phyloP scores from a whole-genome alignment of 2,797 vertebrate genomes.

The Melanotaenia pygmaea region DNA sequence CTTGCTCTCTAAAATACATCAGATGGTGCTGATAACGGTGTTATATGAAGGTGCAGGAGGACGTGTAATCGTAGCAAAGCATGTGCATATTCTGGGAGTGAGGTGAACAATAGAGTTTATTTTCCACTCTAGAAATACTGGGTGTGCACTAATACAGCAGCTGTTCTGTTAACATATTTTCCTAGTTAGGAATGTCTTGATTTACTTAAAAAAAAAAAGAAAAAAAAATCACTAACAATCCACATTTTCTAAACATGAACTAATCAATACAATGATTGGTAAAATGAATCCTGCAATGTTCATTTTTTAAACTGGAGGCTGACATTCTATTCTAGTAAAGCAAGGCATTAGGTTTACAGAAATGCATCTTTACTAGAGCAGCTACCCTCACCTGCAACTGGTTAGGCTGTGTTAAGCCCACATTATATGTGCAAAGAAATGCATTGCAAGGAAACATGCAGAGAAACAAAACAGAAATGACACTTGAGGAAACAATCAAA shows the following conservation, averaged over 20 bases:
- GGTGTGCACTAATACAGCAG: conserved; percentile 94
- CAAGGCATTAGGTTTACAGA: conserved; percentile 89
- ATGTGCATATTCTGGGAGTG: conserved; percentile 81
- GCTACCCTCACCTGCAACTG: conserved; percentile 96
- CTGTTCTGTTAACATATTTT: conserved; percentile 87
- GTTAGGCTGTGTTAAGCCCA: conserved; percentile 88
- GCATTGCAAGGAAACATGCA: conserved; percentile 99
- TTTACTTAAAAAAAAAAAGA: conserved; percentile 78
- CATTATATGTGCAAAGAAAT: conserved; percentile 99
- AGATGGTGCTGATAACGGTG: conserved; percentile 70
- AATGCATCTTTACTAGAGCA: conserved; percentile 96
- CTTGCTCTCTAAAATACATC: conserved; percentile 84
- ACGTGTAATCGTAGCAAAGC: conserved; percentile 68
- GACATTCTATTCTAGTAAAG: conserved; percentile 93
- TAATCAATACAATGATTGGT: conserved; percentile 93
- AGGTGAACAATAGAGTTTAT: conserved; percentile 85
- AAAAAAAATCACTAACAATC: conserved; percentile 85
- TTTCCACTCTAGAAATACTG: conserved; percentile 88
- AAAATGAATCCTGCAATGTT: conserved; percentile 94
- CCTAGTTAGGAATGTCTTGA: conserved; percentile 99
- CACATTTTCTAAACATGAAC: conserved; percentile 95
- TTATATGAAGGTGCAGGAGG: conserved; percentile 68
- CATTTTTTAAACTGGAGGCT: conserved; percentile 83
- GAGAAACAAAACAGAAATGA: conserved; percentile 87
- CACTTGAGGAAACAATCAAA: conserved; percentile 92